These are phyloP conservation scores for Paraplagusia blochii DNA, from an alignment of 2,113 vertebrate genomes.

Conservation along the genomic window DNA sequence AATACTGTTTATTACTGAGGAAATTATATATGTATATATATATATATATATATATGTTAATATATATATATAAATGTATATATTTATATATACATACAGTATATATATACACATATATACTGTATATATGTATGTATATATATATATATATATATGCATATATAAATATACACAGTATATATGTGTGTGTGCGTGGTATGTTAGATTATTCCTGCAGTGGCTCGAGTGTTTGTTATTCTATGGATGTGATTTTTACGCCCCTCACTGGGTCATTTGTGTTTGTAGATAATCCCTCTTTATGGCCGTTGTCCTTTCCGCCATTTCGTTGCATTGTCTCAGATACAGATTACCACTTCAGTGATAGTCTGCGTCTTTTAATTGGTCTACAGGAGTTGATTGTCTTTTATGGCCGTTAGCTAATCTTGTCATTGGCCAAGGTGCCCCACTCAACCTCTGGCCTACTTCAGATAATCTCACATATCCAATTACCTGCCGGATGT, in stretches of 20 bases:
- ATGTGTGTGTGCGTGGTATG: too few species aligned
- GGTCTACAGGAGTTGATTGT: slow-evolving; percentile 24
- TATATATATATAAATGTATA: too few species aligned
- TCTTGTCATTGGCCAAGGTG: slow-evolving; percentile 35
- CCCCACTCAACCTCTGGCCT: slow-evolving; percentile 37
- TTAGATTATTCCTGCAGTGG: too few species aligned
- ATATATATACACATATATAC: too few species aligned
- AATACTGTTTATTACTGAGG: too few species aligned
- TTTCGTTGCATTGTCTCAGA: slow-evolving; percentile 30
- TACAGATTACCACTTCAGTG: slow-evolving; percentile 22
- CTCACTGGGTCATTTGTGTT: neutral
- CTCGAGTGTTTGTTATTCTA: too few species aligned
- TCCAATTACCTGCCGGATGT: slow-evolving; percentile 49
- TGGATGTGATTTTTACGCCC: slow-evolving; percentile 24
- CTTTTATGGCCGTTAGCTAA: slow-evolving; percentile 20
- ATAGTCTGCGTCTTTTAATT: slow-evolving; percentile 37
- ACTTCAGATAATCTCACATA: slow-evolving; percentile 41
- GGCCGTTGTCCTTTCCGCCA: slow-evolving; percentile 29
- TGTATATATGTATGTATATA: too few species aligned
- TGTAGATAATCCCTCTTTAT: slow-evolving; percentile 25
- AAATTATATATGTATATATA: too few species aligned
- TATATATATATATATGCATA: too few species aligned
- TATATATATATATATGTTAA: too few species aligned
- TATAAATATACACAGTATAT: too few species aligned
- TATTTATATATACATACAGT: too few species aligned